Base-by-base conservation (phyloP, 37 sponge, comb jelly and placozoan genomes). In the Chondrosia reniformis region DNA sequence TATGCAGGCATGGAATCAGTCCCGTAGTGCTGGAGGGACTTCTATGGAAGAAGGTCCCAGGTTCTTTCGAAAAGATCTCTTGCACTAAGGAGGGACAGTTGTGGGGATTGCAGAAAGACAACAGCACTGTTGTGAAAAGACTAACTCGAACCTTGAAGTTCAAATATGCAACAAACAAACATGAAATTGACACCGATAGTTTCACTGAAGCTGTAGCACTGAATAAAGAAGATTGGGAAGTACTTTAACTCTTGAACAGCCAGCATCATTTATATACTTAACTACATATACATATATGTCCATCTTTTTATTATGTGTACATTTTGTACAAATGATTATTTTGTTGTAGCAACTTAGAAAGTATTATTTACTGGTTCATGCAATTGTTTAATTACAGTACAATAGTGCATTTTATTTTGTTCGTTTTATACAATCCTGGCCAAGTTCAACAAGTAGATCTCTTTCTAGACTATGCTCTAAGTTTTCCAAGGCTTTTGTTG, bases 31-130 rank as follows among this genome's bases (percentile, higher is more conserved):
- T 83, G 0, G 83, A 83, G 45, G 97, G 97, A 0, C 85, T 82
- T 69, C 86, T 84, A 64, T 97, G 97, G 97, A 78, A 82, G 45
- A 67, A 58, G 19, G 34, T 97, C 30, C 87, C 91, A 1, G 97
- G 97, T 19, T 75, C 74, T 40, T 89, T 85, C 42, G 67, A 73
- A 7, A 57, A 76, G 54, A 85, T 94, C 27, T 85, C 92, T 31
- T 63, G 74, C 22, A 80, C 83, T 13, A 76, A 74, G 1, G 78
- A 40, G 58, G 95, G 92, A n/a, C 80, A 88, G 57, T 41, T 94
- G 27, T 88, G 88, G 92, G 79, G 76, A 0, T 64, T 94, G 37
- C n/a, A 24, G 15, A 34, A 2, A 38, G 72, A 69, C 3, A 37
- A 25, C 19, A 69, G 21, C 15, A n/a, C n/a, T n/a, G 72, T 69